Conservation (phyloP, 2,888 invertebrate genomes). For the Rhamnusium bicolor region DNA sequence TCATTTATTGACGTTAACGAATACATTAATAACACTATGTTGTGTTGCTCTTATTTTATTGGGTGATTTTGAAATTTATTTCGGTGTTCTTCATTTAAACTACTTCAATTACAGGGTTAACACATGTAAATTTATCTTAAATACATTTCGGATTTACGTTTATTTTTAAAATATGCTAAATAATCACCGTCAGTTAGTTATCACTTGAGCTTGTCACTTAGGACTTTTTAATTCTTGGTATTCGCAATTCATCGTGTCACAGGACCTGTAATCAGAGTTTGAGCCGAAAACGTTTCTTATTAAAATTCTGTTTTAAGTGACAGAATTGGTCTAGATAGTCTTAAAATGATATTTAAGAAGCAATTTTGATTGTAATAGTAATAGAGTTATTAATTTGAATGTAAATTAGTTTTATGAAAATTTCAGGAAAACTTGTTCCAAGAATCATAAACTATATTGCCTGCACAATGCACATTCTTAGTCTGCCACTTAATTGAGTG, state of each 20-base stretch:
- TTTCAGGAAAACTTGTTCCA: background rate
- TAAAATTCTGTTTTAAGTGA: slow-evolving; percentile 21
- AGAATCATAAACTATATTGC: too few species aligned
- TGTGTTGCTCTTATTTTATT: too few species aligned
- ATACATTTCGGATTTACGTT: slow-evolving; percentile 12
- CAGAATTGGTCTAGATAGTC: slow-evolving; percentile 4
- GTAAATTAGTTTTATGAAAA: slow-evolving; percentile 1
- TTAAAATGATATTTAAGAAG: background rate
- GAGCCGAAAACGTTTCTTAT: slow-evolving; percentile 22
- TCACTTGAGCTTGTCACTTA: slow-evolving; percentile 13
- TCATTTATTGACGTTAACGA: too few species aligned
- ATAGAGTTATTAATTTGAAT: slow-evolving; percentile 26
- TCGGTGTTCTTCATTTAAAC: too few species aligned
- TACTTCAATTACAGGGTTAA: too few species aligned
- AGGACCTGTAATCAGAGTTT: slow-evolving; percentile 21
- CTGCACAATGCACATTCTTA: too few species aligned
- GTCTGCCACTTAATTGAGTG: too few species aligned
- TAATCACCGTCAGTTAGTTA: slow-evolving; percentile 13
- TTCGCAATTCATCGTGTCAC: background rate
- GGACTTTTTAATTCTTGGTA: slow-evolving; percentile 26
- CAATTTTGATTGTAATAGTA: slow-evolving; percentile 1
- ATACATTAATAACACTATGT: too few species aligned
- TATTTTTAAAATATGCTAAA: slow-evolving; percentile 22
- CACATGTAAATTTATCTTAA: slow-evolving; percentile 16
- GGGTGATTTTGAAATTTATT: too few species aligned